These are phyloP conservation scores for Pedetes capensis DNA, from an alignment of 2,113 vertebrate genomes.

Conservation along the genomic window DNA sequence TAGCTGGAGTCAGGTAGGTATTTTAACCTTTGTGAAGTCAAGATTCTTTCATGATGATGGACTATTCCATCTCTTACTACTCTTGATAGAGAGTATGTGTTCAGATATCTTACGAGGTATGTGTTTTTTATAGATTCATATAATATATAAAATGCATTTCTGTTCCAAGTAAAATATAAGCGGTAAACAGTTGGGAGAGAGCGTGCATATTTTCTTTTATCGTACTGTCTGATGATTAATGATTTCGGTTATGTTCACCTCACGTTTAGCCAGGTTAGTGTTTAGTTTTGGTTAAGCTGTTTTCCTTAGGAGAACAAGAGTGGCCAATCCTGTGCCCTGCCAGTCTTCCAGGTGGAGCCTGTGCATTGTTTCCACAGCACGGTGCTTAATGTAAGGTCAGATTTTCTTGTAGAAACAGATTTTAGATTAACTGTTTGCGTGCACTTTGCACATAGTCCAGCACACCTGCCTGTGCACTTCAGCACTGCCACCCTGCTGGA, in stretches of 20 bases:
- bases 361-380: conserved; percentile 71
- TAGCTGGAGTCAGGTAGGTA: conserved; percentile 48
- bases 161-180: conserved; percentile 78
- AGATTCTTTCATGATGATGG: conserved; percentile 69
- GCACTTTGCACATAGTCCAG: conserved; percentile 13
- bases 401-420: conserved; percentile 66
- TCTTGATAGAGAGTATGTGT: conserved; percentile 14
- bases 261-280: conserved; percentile 67
- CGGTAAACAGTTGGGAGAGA: conserved; percentile 69
- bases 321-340: conserved; percentile 43
- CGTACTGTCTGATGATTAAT: conserved; percentile 70
- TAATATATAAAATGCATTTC: conserved; percentile 77
- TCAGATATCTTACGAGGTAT: conserved; percentile 66
- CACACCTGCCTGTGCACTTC: background rate
- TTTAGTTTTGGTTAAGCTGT: conserved; percentile 68
- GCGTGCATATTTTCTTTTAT: conserved; percentile 66
- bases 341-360: conserved; percentile 62
- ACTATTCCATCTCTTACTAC: conserved; percentile 63
- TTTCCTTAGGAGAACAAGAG: conserved; percentile 57
- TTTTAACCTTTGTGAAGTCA: conserved; percentile 64
- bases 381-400: conserved; percentile 62
- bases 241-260: conserved; percentile 67
- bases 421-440: conserved; percentile 55
- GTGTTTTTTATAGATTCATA: conserved; percentile 74
- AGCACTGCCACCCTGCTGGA: background rate